These are phyloP conservation scores for Micromussa lordhowensis DNA, from an alignment of 92 coral and sea anemone genomes.

Conservation along the genomic window DNA sequence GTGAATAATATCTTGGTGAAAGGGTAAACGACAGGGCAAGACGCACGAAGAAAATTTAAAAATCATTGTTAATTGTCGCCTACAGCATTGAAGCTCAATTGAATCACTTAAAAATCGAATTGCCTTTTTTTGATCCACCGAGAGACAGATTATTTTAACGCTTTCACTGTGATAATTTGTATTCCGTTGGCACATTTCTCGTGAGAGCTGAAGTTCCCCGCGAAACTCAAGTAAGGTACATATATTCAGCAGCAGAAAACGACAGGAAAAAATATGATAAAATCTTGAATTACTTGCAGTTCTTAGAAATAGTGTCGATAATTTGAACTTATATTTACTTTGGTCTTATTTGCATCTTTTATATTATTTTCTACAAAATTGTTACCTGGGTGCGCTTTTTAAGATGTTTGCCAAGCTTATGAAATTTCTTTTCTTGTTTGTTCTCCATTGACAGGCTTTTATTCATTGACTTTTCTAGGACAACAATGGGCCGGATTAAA, in stretches of 20 bases:
- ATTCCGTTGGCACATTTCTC: neutral
- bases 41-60: neutral
- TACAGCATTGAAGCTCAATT: neutral
- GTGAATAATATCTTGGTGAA: neutral
- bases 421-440: neutral
- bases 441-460: constrained; percentile 16
- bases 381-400: neutral
- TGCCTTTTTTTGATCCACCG: constrained; percentile 20
- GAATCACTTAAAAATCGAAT: neutral
- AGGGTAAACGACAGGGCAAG: neutral
- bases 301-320: neutral
- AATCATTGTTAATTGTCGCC: constrained; percentile 12
- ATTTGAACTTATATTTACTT: neutral
- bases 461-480: neutral
- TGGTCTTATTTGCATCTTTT: neutral
- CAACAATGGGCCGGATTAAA: neutral
- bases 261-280: neutral
- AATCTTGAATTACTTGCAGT: neutral
- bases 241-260: neutral
- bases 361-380: neutral
- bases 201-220: neutral
- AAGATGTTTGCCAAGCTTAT: neutral
- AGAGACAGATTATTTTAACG: neutral
- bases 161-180: neutral
- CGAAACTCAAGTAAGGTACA: neutral